phyloP scores from a whole-genome alignment of 2,888 invertebrate genomes.

The Perithous albicinctus region DNA sequence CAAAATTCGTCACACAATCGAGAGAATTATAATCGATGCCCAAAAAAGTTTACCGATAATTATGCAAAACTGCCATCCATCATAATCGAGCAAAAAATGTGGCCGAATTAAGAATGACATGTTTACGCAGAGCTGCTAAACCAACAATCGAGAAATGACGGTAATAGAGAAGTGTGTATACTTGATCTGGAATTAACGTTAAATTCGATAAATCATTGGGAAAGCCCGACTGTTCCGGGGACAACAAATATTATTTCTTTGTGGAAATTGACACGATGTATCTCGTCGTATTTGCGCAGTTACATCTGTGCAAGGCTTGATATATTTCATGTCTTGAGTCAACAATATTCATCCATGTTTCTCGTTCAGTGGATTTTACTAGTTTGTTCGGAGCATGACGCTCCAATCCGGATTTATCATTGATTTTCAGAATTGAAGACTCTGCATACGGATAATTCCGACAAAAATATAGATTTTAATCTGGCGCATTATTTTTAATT shows the following conservation, averaged over 20 bases:
- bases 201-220: slow-evolving; percentile 8
- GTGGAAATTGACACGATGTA: background rate
- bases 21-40: background rate
- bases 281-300: background rate
- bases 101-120: background rate
- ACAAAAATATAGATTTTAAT: too few species aligned
- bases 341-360: background rate
- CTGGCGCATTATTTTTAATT: too few species aligned
- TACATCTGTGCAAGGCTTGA: background rate
- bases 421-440: background rate
- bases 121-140: slow-evolving; percentile 13
- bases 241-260: slow-evolving; percentile 22
- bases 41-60: slow-evolving; percentile 2
- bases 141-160: slow-evolving; percentile 2
- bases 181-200: background rate
- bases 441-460: too few species aligned
- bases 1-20: background rate
- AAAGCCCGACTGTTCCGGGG: background rate
- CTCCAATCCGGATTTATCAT: background rate
- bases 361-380: background rate
- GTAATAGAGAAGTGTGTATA: slow-evolving; percentile 9
- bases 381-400: background rate
- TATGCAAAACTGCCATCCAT: background rate
- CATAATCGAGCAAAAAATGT: slow-evolving; percentile 8
- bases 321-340: background rate